Conservation (phyloP, 2,797 vertebrate genomes). For the Sebastes kiyomatsui region DNA sequence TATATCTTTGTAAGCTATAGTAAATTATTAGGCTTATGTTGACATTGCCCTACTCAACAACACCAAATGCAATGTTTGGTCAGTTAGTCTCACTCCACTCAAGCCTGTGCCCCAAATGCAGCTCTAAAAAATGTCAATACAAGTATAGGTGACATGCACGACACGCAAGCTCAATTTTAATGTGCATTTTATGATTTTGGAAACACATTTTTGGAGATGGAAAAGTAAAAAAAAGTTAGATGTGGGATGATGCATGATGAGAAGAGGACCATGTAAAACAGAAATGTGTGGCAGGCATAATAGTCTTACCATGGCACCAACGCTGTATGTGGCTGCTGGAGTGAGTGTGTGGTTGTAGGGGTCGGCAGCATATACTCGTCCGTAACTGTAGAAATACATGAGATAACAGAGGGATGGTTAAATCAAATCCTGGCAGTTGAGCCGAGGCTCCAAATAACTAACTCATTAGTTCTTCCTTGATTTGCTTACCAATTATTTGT, state of each 20-base stretch:
- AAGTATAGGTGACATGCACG: background rate
- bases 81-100: background rate
- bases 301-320: constrained; percentile 96
- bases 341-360: constrained; percentile 99
- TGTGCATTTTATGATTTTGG: background rate
- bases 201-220: background rate
- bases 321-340: constrained; percentile 98
- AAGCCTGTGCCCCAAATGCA: background rate
- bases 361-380: constrained; percentile 99
- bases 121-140: background rate
- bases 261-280: background rate
- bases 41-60: background rate
- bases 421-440: background rate
- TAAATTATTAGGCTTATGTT: background rate
- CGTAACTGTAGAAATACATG: constrained; percentile 88
- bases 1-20: too few relatives aligned
- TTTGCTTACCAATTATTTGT: background rate
- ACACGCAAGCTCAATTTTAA: background rate
- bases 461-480: background rate
- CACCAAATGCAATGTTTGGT: constrained; percentile 1
- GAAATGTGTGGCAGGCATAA: background rate
- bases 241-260: background rate
- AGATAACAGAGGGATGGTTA: constrained; percentile 6
- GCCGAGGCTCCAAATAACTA: background rate
- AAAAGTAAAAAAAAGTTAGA: background rate